Base-by-base conservation (phyloP, 2,888 invertebrate species). In the Ectemnius cavifrons region DNA sequence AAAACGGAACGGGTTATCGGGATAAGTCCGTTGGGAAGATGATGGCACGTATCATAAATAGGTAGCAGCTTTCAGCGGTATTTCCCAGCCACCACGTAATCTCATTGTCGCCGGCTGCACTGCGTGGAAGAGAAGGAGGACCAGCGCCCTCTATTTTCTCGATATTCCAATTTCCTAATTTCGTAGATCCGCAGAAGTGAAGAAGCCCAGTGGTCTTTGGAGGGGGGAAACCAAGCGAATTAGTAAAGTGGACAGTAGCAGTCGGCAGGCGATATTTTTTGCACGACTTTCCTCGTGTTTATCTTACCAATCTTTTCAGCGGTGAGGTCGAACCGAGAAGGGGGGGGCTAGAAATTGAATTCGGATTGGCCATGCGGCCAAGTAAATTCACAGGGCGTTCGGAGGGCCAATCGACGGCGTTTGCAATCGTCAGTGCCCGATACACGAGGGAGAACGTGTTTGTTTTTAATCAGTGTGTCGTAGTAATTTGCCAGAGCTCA, bases 21-120 rank as follows among this genome's bases (percentile, higher is more conserved):
- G 52, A 52, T 52, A 47, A 49, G 60, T 52, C 18, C 20, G 18
- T 49, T n/a, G 18, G 5, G 5, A 6, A 27, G 49, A 46, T 45
- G 23, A 14, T 2, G 52, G 2, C 27, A 14, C n/a, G n/a, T 1
- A 18, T n/a, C 45, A 45, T 27, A 28, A 20, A 57, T 62, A 16
- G 70, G 62, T 46, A 20, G 63, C 59, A 65, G 68, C 73, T 69
- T 73, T 69, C 57, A 27, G 63, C 52, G 52, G 52, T 52, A 16
- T 66, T 73, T 63, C 37, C 45, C 8, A 13, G n/a, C 62, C 4
- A 28, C n/a, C 5, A 0, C 16, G 28, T 67, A 63, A 71, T 59
- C 20, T 28, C 67, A 52, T 52, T 52, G 52, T 52, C 52, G 52
- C 52, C 52, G 52, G 52, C 14, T 52, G 18, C 18, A n/a, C 37